Base-by-base conservation (phyloP, 2,888 invertebrate species). In the Phragmatobia fuliginosa region DNA sequence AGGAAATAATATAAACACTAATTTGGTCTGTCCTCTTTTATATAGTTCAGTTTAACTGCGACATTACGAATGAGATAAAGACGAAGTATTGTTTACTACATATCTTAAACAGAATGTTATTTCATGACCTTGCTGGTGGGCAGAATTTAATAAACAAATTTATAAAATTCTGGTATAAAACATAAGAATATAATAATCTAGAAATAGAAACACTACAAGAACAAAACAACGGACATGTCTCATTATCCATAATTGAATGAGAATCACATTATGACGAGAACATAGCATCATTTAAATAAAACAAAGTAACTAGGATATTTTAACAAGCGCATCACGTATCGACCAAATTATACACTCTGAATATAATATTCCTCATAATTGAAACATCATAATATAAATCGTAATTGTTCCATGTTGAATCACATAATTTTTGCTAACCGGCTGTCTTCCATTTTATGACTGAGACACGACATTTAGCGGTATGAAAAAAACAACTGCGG, bases 401-500 rank as follows among this genome's bases (percentile, higher is more conserved):
- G 85, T 88, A 89, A 87, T 87, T 87, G 85, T 82, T 68, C 75
- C 80, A 78, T 83, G 87, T 88, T 88, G 88, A 88, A 88, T 88
- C 90, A 87, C 83, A 87, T 84, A 84, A 86, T 82, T 89, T 87
- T 87, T 83, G 82, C 83, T 83, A 80, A 81, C 83, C 65, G 77
- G 74, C 84, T 77, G 82, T 87, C 88, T 88, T 86, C 87, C 85
- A 87, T 89, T 93, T 94, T 93, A 93, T 91, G 88, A 85, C 90
- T 86, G 81, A 85, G 89, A 90, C 93, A 92, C 88, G 92, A 94
- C 94, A 90, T 93, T 92, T 91, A 92, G 91, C 89, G 87, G 90
- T 91, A 93, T 88, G 88, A 93, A 94, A 94, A 94, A 94, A 94
- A 91, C 90, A 88, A 90, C 88, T 85, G 90, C 87, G 85, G 89